Base-by-base conservation (phyloP, 2,888 invertebrate species). In the Lypha dubia region DNA sequence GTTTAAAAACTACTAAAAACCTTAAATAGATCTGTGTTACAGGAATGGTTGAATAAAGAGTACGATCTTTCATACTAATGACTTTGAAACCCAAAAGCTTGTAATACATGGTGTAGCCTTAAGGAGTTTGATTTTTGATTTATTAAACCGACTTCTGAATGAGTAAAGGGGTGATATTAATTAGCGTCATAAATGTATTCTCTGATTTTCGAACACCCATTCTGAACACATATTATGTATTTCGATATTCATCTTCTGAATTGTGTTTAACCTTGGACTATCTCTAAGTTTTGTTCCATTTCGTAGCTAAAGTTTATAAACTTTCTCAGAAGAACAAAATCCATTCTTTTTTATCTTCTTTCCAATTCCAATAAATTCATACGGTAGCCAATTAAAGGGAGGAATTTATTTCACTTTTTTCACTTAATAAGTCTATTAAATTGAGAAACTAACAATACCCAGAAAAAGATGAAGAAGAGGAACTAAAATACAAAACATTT, bases 401-500 rank as follows among this genome's bases (percentile, higher is more conserved):
- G 56, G 49, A 81, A 84, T 74, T 76, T 80, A 73, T 76, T 80
- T 63, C 70, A 49, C 46, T 53, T 56, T 44, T n/a, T 63, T 70
- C 80, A 75, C 73, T 73, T 58, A 71, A 70, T 83, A 53, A 53
- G 49, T 58, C 35, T 24, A 65, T 75, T 75, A 60, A 68, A 68
- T 62, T 63, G n/a, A 49, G 68, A 35, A 68, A 67, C 67, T 63
- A 49, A 63, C 62, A 49, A 71, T 73, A 65, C 58, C 11, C 68
- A 63, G 74, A 80, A 80, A 56, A 83, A 58, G 38, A 80, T 76
- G 56, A 83, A 80, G 63, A 83, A 58, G 38, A 80, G 76, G 56
- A 83, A 65, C 28, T 22, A 8, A 35, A 79, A 65, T 63, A 68
- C 35, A 46, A 70, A 73, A 65, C 24, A 46, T 20, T 65, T 79